Base-by-base conservation (phyloP, 2,113 vertebrate species). In the Chascanopsetta lugubris region DNA sequence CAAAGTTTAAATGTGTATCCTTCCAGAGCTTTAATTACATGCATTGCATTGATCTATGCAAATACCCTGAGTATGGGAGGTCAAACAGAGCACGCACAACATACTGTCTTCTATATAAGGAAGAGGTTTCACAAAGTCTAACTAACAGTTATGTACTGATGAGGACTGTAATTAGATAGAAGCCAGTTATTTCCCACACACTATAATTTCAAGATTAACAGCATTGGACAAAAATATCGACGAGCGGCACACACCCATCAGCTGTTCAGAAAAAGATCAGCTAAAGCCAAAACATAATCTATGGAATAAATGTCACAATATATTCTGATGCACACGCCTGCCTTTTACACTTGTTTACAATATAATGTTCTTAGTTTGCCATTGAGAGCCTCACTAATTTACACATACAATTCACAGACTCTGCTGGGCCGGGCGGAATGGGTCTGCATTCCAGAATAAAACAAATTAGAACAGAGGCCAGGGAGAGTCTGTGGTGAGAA, bases 21-120 rank as follows among this genome's bases (percentile, higher is more conserved):
- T n/a, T n/a, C n/a, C n/a, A n/a, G n/a, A n/a, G 38, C 15, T 80
- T 79, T 77, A 87, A 89, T 87, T 79, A 68, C 67, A 88, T 81
- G 56, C 55, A 61, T 63, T 47, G 10, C 66, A 87, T 65, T 74
- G 74, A 89, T 89, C 88, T 76, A 83, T 85, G 76, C 75, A 79
- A 90, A 86, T 48, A 69, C 30, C 70, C 73, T 4, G 29, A 48
- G 72, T 65, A 69, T 42, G 54, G 56, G 8, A 13, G 26, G 36
- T 61, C 79, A 53, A 73, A 74, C 38, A 69, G 67, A 79, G 55
- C 68, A 57, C 55, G 84, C 4, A 17, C 63, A 66, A 25, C 61
- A 65, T 54, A 62, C 11, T 1, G 1, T 47, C 49, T 47, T 55
- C 20, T 72, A 50, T 51, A 67, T 65, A 61, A 50, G 63, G 26